Evolutionary conservation across 2,113 vertebrate species (phyloP).

Genomic region (Oryctolagus cuniculus): DNA sequence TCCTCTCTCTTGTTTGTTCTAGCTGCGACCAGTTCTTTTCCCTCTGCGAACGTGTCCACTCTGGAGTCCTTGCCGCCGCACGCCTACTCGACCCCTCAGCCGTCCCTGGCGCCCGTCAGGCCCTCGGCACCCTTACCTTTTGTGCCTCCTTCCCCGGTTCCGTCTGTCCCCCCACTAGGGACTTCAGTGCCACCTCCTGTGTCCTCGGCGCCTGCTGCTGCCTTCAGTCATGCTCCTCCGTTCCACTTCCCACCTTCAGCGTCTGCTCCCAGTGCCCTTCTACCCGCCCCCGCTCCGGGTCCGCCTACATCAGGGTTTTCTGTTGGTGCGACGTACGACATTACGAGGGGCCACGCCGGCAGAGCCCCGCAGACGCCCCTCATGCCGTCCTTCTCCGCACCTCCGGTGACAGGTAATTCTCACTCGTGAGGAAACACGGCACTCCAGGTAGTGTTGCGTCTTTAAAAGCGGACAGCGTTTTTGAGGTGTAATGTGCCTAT

Average conservation of each 20-base stretch:
- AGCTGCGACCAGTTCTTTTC: slow-evolving; percentile 85
- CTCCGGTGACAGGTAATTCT: slow-evolving; percentile 90
- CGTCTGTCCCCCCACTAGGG: slow-evolving; percentile 58
- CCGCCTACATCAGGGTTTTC: slow-evolving; percentile 93
- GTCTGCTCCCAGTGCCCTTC: slow-evolving; percentile 73
- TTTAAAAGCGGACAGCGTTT: background rate
- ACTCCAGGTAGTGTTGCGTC: background rate
- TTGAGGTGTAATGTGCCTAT: background rate
- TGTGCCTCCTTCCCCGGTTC: slow-evolving; percentile 71
- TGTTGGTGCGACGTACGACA: slow-evolving; percentile 91
- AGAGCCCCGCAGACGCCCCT: slow-evolving; percentile 96
- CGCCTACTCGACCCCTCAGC: slow-evolving; percentile 79
- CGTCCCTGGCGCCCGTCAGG: slow-evolving; percentile 78
- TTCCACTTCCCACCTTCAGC: slow-evolving; percentile 73
- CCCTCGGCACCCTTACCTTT: slow-evolving; percentile 83
- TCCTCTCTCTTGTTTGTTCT: background rate
- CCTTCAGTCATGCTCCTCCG: slow-evolving; percentile 76
- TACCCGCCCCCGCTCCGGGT: slow-evolving; percentile 86
- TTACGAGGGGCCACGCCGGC: slow-evolving; percentile 96
- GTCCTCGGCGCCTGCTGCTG: slow-evolving; percentile 57
- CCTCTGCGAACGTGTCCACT: slow-evolving; percentile 75
- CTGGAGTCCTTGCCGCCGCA: slow-evolving; percentile 79
- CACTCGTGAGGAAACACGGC: background rate
- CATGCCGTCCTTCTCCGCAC: slow-evolving; percentile 94
- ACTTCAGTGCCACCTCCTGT: slow-evolving; percentile 41